These are phyloP conservation scores for Hucho hucho DNA, from an alignment of 2,113 vertebrate genomes.

Conservation along the genomic window DNA sequence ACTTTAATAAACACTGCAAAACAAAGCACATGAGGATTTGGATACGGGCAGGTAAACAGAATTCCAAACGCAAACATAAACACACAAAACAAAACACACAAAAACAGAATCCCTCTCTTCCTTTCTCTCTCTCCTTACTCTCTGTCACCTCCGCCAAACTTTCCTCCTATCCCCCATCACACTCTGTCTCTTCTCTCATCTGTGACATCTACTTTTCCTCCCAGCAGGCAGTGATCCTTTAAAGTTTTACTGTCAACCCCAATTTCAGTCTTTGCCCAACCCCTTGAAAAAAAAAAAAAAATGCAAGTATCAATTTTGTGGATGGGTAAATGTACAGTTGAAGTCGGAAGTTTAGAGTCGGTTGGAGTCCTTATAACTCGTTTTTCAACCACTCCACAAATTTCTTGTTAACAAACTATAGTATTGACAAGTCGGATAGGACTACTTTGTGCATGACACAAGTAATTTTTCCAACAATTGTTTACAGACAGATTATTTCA, in stretches of 20 bases:
- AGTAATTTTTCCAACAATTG: too few species aligned
- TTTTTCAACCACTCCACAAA: too few species aligned
- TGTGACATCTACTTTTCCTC: not conserved
- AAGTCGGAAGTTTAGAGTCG: too few species aligned
- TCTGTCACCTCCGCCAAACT: not conserved
- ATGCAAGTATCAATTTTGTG: too few species aligned
- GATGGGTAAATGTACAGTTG: too few species aligned
- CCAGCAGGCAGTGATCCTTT: not conserved
- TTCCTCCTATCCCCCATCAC: not conserved
- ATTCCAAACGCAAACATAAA: slow-evolving; percentile 5
- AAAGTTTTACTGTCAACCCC: not conserved
- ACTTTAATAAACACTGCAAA: slow-evolving; percentile 24
- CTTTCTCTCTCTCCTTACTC: not conserved
- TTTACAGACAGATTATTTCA: too few species aligned
- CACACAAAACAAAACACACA: slow-evolving; percentile 9
- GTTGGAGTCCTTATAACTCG: too few species aligned
- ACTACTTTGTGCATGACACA: too few species aligned
- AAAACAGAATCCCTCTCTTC: not conserved
- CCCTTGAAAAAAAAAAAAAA: too few species aligned
- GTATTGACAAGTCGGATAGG: too few species aligned
- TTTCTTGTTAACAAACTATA: too few species aligned
- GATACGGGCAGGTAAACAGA: slow-evolving; percentile 8
- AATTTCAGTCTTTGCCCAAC: too few species aligned
- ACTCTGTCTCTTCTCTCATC: not conserved
- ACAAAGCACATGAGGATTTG: slow-evolving; percentile 18